Conservation (phyloP, 2,797 vertebrate genomes). For the Triplophysa bombifrons region DNA sequence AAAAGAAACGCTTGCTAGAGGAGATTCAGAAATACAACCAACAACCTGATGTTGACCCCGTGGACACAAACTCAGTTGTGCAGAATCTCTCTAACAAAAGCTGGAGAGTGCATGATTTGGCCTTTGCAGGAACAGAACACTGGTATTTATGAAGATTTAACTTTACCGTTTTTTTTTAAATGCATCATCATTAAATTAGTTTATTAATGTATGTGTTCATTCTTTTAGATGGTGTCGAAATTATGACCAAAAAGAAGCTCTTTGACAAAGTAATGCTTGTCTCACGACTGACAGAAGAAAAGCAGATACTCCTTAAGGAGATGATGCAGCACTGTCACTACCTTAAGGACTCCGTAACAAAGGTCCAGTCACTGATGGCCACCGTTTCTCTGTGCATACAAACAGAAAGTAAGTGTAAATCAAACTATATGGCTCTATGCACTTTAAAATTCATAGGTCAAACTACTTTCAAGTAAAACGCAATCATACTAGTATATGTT, state of each 20-base stretch:
- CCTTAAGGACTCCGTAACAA: constrained; percentile 1
- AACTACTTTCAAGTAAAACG: neutral
- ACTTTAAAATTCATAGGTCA: neutral
- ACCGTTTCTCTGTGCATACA: neutral
- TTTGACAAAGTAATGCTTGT: constrained; percentile 38
- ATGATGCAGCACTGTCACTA: constrained; percentile 27
- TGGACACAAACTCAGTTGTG: constrained; percentile 21
- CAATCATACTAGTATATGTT: neutral
- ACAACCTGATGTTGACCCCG: neutral
- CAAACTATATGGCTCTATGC: neutral
- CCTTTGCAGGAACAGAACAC: constrained; percentile 24
- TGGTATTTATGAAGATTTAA: constrained; percentile 5
- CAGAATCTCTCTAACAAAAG: constrained; percentile 28
- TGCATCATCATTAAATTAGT: neutral
- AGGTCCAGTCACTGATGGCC: neutral
- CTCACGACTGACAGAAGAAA: constrained; percentile 23
- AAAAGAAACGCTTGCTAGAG: neutral
- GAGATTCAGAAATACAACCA: constrained; percentile 15
- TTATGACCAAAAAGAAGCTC: neutral
- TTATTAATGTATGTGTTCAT: neutral
- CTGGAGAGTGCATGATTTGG: constrained; percentile 17
- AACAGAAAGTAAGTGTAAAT: neutral
- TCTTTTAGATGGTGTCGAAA: neutral
- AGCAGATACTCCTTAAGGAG: constrained; percentile 24
- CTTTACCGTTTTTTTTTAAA: neutral